Base-by-base conservation (phyloP, 2,888 invertebrate species). In the Hypercompe scribonia region DNA sequence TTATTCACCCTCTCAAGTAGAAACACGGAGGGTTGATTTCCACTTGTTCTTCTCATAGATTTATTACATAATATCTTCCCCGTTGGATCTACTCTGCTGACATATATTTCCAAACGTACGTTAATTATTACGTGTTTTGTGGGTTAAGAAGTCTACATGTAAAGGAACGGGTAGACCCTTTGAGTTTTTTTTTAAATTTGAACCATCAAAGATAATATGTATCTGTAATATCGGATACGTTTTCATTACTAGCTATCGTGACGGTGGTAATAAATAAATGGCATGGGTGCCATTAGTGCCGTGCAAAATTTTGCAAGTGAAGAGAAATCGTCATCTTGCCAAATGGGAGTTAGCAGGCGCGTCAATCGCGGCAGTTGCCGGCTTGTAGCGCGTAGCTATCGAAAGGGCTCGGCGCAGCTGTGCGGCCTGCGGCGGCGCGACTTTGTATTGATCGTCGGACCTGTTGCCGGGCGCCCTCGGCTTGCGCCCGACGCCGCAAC, bases 401-500 rank as follows among this genome's bases (percentile, higher is more conserved):
- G 90, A 88, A 89, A 89, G 89, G 89, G 91, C 89, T 89, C 90
- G 90, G 86, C 88, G 85, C 90, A 90, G 86, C 88, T 85, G 90
- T 83, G 86, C 87, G 88, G 87, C 89, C 90, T 89, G 93, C 90
- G 91, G 87, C 91, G 91, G 91, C 89, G 92, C 88, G 88, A 87
- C 88, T 86, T 86, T 87, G 91, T 94, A 94, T 94, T 93, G 95
- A 94, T 94, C 94, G 92, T 90, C 90, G 90, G 91, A 95, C 95
- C 95, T 95, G 95, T 95, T 95, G 95, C 95, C 93, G 94, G 94
- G 94, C 91, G 92, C 89, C 87, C 86, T 85, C 86, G 86, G 83
- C 84, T 31, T 63, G 78, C 74, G 76, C 77, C 72, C 76, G 72
- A 71, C 76, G 84, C 83, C 78, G 72, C 77, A 81, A 85, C 85